Evolutionary conservation across 2,888 invertebrate species (phyloP), one percentile per base, ranked within the genome.

Genomic region (Drosophila fungiperda): DNA sequence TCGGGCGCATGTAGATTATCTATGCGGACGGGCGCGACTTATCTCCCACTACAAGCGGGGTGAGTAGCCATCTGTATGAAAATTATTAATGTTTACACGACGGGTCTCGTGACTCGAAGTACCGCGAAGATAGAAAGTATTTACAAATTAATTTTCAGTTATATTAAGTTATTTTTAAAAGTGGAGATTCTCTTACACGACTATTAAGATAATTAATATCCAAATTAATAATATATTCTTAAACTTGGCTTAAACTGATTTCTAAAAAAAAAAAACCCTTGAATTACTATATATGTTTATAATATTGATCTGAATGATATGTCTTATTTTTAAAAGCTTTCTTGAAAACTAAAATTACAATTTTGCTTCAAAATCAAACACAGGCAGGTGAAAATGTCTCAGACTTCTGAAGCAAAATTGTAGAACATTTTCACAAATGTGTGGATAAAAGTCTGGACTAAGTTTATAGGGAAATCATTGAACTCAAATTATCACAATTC

Each of bases 141-240:
- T 32, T 32, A 45, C 12, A 52, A 52, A 54, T 38, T 48, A 1
- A 54, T 26, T 35, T 65, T 36, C 33, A 53, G 35, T 52, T 33
- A 62, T 17, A 62, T 20, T 48, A 48, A 32, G 32, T 15, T 32
- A n/a, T 64, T 49, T 20, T 42, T 26, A 8, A 42, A 53, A 26
- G 45, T 23, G 20, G 15, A 15, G 15, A 1, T 4, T 45, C 7
- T 8, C 45, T 15, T 15, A 23, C 7, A 45, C 15, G 15, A 45
- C 15, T 8, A 45, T 45, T 23, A 8, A 45, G 15, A 23, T 23
- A 23, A 15, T 23, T 15, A 23, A 45, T 7, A 45, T 23, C 8
- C 23, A 45, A 45, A 23, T 45, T 7, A 45, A 23, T 15, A 3
- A 1, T 23, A 15, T 45, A 23, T 45, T 45, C 12, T 15, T 23